Conservation (phyloP, 2,113 vertebrate species). For the Pomatorhinus ruficollis region DNA sequence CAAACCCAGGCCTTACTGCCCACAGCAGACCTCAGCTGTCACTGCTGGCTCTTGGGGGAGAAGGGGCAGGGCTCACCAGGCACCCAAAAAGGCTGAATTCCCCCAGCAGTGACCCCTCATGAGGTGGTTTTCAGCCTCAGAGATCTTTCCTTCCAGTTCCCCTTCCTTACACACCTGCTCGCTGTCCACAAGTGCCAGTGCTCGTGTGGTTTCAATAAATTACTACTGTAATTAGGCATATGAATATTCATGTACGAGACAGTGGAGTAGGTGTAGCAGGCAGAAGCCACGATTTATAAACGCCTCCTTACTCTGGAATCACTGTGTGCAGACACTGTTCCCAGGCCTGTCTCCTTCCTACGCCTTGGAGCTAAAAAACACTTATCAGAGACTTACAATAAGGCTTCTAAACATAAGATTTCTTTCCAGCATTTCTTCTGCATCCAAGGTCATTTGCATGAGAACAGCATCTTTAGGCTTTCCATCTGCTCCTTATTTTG, state of each 20-base stretch:
- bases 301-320: slow-evolving; percentile 19
- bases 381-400: slow-evolving; percentile 30
- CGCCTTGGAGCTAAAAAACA: slow-evolving; percentile 25
- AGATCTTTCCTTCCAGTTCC: background rate
- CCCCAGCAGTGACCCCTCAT: background rate
- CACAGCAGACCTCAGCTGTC: background rate
- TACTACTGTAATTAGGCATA: background rate
- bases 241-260: background rate
- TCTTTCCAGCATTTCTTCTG: slow-evolving; percentile 5
- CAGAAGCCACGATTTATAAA: slow-evolving; percentile 52
- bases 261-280: slow-evolving; percentile 46
- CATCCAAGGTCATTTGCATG: slow-evolving; percentile 26
- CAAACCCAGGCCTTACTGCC: background rate
- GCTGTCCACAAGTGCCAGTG: background rate
- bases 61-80: background rate
- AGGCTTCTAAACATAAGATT: background rate
- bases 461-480: background rate
- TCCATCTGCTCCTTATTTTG: slow-evolving; percentile 54
- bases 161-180: background rate
- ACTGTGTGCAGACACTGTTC: slow-evolving; percentile 48
- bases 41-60: background rate
- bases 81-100: background rate
- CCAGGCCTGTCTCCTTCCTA: slow-evolving; percentile 56
- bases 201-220: background rate
- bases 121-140: background rate